phyloP scores from a whole-genome alignment of 2,113 vertebrate species.

The Ariopsis seemanni region DNA sequence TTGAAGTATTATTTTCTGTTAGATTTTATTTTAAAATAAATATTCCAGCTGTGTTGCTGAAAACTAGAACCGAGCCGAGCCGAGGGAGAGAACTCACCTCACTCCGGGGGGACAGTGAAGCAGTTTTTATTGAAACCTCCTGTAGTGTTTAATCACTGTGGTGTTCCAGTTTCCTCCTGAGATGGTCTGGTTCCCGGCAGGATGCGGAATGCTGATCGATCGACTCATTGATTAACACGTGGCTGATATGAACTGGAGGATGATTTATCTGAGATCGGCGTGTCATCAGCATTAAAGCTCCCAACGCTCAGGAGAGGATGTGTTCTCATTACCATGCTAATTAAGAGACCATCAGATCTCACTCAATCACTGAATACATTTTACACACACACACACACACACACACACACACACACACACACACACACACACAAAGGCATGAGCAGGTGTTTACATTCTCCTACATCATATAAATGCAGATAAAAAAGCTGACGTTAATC shows the following conservation, averaged over 20 bases:
- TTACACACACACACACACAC: slow-evolving; percentile 44
- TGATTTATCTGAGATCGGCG: slow-evolving; percentile 70
- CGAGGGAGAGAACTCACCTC: neutral
- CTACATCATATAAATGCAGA: slow-evolving; percentile 28
- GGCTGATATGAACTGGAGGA: slow-evolving; percentile 81
- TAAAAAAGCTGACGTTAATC: neutral
- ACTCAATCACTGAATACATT: slow-evolving; percentile 68
- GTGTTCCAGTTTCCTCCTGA: neutral
- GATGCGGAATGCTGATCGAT: slow-evolving; percentile 60
- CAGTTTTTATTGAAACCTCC: neutral
- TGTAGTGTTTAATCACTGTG: neutral
- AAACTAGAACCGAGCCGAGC: neutral
- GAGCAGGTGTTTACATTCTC: slow-evolving; percentile 5
- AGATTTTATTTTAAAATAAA: neutral
- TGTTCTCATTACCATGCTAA: slow-evolving; percentile 77
- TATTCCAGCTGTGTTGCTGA: neutral
- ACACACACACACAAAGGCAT: slow-evolving; percentile 15
- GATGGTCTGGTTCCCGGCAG: neutral
- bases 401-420: slow-evolving; percentile 22
- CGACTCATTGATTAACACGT: slow-evolving; percentile 77
- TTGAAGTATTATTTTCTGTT: no score
- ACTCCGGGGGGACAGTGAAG: neutral
- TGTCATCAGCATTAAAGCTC: slow-evolving; percentile 71
- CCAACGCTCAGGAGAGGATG: slow-evolving; percentile 45
- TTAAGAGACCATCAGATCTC: slow-evolving; percentile 76